Base-by-base conservation (phyloP, 2,888 invertebrate species). In the Fragum sueziense region DNA sequence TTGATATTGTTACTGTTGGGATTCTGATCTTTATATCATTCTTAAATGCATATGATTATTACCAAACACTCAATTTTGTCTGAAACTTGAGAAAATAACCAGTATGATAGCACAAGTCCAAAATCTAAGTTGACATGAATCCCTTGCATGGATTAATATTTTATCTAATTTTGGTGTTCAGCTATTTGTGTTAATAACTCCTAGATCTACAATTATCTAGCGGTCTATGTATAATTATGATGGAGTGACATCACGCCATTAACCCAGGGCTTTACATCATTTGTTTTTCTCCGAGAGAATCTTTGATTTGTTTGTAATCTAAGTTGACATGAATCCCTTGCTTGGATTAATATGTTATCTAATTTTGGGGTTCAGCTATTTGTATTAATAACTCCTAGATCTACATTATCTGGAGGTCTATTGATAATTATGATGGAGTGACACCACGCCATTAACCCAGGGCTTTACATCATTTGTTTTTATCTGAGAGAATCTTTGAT, bases 181-280 rank as follows among this genome's bases (percentile, higher is more conserved):
- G 47, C 47, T 47, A 47, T 47, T 47, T 47, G 47, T 47, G 47
- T 47, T 47, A 47, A 57, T 29, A 57, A 57, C 57, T 57, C 57
- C 41, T n/a, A n/a, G 20, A 47, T 47, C 47, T 47, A 47, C 47
- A 47, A n/a, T 47, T 47, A 47, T 47, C 47, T 47, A 47, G 47
- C n/a, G 47, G 47, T 47, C 47, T 47, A 47, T 47, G 47, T 14
- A 57, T 57, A 57, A 57, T 57, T 29, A 57, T 57, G 57, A 57
- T 57, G 29, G 29, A 57, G 57, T 29, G 25, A 57, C 14, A 29
- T 29, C 27, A 29, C 17, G 57, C 57, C 27, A 57, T 57, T 57
- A 57, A 57, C 57, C 57, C 29, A 29, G 27, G 57, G 27, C 14
- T 57, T n/a, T 47, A 47, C 20, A 47, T 47, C 47, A 47, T 47